Base-by-base conservation (phyloP, 1,140 invertebrate species). In the Drosophila persimilis region DNA sequence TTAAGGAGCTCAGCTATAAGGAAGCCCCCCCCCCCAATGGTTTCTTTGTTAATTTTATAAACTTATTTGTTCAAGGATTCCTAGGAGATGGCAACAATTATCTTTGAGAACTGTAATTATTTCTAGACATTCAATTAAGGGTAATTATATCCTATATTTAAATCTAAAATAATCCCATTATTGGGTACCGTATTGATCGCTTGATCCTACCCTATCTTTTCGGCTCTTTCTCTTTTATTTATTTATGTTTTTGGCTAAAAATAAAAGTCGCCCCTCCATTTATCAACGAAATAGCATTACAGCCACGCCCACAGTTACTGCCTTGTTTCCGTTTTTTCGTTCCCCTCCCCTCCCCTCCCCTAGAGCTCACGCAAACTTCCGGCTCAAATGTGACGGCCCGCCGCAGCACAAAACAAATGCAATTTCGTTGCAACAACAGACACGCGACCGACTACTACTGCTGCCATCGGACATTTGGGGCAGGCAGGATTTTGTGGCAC, bases 351-450 rank as follows among this genome's bases (percentile, higher is more conserved):
- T 5, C 53, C 47, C 15, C 24, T 46, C 47, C 46, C 15, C 41
- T 31, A 9, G 6, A 17, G 8, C 31, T 52, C 53, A 58, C 60
- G 73, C 47, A 20, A 76, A 57, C 67, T 76, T 78, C 73, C 66
- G 75, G 67, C 39, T 62, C 57, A 60, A 67, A 77, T 20, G 31
- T 43, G 58, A 65, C 50, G 73, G 60, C 56, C 57, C 13, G 6
- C 39, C 22, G 48, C 13, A 31, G 48, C 48, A 44, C 50, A 50
- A 67, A 65, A 58, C 59, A 73, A 73, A 73, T 75, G 66, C 76
- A 73, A 59, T 77, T 73, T 65, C 20, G 44, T 45, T 57, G 56
- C 65, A 53, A 64, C 47, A 70, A 69, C 24, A 51, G 65, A 55
- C 77, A 80, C 76, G 76, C 71, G 31, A 61, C 45, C 15, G 45